Evolutionary conservation across 2,113 vertebrate genomes (phyloP).

Genomic region (Aptenodytes forsteri): DNA sequence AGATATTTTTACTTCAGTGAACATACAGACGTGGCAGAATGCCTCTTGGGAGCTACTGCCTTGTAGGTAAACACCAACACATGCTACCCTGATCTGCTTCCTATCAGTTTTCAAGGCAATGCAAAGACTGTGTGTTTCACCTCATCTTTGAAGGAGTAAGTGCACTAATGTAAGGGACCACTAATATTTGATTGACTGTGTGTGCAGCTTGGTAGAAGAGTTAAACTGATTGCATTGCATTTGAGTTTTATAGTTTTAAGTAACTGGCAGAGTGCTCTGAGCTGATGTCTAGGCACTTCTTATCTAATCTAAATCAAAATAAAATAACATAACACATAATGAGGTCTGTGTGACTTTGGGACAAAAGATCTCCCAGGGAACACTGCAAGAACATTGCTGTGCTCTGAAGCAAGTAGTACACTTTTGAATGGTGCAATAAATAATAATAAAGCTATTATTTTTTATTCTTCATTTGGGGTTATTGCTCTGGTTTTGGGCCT

Average conservation of each 20-base stretch:
- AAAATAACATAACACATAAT: neutral
- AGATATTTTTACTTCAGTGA: neutral
- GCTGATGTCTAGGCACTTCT: neutral
- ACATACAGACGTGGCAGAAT: neutral
- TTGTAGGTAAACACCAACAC: neutral
- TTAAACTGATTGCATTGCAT: neutral
- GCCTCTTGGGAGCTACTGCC: neutral
- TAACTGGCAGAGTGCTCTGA: neutral
- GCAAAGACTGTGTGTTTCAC: neutral
- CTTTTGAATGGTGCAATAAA: conserved; percentile 9
- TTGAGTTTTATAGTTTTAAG: conserved; percentile 2
- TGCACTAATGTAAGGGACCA: neutral
- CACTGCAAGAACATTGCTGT: neutral
- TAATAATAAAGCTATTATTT: conserved; percentile 11
- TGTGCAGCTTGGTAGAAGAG: neutral
- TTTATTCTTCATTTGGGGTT: conserved; percentile 19
- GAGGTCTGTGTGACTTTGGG: neutral
- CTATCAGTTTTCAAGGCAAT: neutral
- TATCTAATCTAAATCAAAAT: conserved; percentile 35
- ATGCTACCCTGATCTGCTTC: neutral
- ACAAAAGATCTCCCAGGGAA: neutral
- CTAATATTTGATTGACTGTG: neutral
- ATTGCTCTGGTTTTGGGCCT: neutral
- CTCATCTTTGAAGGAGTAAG: neutral
- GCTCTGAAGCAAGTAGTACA: neutral